phyloP scores from a whole-genome alignment of 2,888 invertebrate species.

The Platynereis dumerilii region DNA sequence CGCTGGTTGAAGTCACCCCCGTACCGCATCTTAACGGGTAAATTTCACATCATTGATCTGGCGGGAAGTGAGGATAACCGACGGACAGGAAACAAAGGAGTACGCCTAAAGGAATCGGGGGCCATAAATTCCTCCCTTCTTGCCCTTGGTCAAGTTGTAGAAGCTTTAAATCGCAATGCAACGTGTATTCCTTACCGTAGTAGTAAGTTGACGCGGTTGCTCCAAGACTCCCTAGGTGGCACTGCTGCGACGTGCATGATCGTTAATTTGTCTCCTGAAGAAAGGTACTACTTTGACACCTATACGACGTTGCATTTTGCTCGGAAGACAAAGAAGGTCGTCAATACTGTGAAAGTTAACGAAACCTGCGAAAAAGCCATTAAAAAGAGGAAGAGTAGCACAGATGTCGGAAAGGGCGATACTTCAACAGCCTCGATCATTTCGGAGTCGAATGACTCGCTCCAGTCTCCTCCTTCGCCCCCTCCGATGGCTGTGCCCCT shows the following conservation, averaged over 20 bases:
- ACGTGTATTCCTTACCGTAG: constrained; percentile 39
- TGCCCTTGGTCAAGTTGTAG: constrained; percentile 57
- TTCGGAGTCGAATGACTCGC: background rate
- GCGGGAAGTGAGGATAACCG: constrained; percentile 60
- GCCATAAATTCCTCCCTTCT: constrained; percentile 59
- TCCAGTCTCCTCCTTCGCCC: background rate
- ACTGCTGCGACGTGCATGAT: constrained; percentile 55
- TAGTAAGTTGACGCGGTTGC: constrained; percentile 35
- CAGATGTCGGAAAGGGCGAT: background rate
- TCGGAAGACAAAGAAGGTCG: constrained; percentile 56
- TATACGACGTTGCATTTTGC: constrained; percentile 60
- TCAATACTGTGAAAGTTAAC: constrained; percentile 43
- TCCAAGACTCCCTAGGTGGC: constrained; percentile 57
- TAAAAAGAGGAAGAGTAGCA: background rate
- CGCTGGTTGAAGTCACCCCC: constrained; percentile 38
- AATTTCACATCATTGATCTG: constrained; percentile 57
- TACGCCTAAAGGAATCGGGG: constrained; percentile 58
- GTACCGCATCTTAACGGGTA: constrained; percentile 44
- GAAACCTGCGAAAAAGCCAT: constrained; percentile 14
- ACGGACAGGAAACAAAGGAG: constrained; percentile 57
- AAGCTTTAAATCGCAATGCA: constrained; percentile 44
- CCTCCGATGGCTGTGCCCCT: too few relatives aligned
- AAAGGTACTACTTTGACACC: constrained; percentile 54
- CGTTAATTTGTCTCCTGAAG: constrained; percentile 57
- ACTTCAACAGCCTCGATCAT: background rate